Evolutionary conservation across 2,888 invertebrate species (phyloP), one percentile per base, ranked within the genome.

Genomic region (Ochropleura plecta): DNA sequence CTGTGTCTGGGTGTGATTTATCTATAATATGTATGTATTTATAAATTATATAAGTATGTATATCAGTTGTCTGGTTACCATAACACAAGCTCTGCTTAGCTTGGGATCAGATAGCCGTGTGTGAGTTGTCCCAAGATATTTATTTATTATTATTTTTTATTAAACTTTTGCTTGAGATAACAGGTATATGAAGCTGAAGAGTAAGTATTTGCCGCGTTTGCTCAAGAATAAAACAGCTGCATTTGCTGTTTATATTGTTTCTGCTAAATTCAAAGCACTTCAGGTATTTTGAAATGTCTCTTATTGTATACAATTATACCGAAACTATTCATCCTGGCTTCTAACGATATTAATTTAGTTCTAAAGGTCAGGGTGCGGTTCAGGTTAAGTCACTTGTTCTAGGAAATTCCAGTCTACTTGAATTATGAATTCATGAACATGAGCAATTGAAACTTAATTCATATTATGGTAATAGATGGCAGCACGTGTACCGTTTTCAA

Each of bases 161-260:
- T 30, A 30, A 30, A 30, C 30, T 30, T 2, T 30, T 30, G 30
- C 30, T 30, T 30, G 30, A n/a, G n/a, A n/a, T n/a, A n/a, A n/a
- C n/a, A n/a, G n/a, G n/a, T 30, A 2, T 30, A 30, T 30, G 30
- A 30, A 3, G 30, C 1, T 30, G 30, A 30, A 30, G 30, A 3
- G 30, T 30, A 30, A 3, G 30, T 30, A 30, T 30, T 30, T 30
- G 1, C 30, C 30, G 30, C 30, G 30, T 30, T 30, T 30, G 30
- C 30, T 3, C 30, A 30, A 30, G 30, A 30, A 30, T 30, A 30
- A 30, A 30, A 30, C 30, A 30, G 30, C 30, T 30, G 30, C 30
- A 30, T 30, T 30, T 30, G 30, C 3, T 30, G 30, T 3, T 30
- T 30, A 30, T 30, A 30, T 79, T 78, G 81, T 78, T 85, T 81